Evolutionary conservation across 2,797 vertebrate species (phyloP).

Genomic region (Podarcis lilfordi): DNA sequence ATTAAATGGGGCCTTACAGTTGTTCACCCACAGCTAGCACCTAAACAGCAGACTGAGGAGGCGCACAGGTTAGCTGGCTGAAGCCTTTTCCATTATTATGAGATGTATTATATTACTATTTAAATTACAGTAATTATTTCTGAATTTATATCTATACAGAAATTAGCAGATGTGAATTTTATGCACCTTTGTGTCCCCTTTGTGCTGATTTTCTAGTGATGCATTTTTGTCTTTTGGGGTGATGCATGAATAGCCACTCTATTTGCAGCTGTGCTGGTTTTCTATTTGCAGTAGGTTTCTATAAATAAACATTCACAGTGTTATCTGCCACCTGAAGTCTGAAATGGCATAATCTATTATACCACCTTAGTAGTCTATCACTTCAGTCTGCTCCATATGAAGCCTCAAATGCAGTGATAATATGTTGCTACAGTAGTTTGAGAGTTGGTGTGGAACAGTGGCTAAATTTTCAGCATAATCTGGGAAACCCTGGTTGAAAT

Average conservation of each 20-base stretch:
- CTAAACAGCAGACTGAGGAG: too few relatives aligned
- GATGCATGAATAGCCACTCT: background rate
- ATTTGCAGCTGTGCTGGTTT: background rate
- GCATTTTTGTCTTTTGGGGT: background rate
- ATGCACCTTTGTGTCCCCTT: too few relatives aligned
- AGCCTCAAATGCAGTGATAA: background rate
- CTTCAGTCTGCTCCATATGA: background rate
- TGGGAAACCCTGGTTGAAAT: background rate
- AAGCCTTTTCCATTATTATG: too few relatives aligned
- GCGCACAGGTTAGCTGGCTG: too few relatives aligned
- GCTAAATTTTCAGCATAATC: background rate
- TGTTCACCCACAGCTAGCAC: too few relatives aligned
- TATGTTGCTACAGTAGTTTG: background rate
- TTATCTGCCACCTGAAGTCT: background rate
- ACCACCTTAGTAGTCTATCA: background rate
- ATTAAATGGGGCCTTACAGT: background rate
- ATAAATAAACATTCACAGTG: background rate
- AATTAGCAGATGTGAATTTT: background rate
- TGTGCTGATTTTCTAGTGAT: background rate
- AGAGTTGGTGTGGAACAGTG: background rate
- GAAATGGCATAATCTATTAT: background rate
- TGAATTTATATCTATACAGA: background rate
- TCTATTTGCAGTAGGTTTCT: background rate
- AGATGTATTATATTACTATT: too few relatives aligned
- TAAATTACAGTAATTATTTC: too few relatives aligned